Percentiles rank a stretch among this genome's conserved stretches.
These are phyloP conservation scores for Todus mexicanus DNA, from an alignment of 2,797 vertebrate genomes.

Conservation along the genomic window DNA sequence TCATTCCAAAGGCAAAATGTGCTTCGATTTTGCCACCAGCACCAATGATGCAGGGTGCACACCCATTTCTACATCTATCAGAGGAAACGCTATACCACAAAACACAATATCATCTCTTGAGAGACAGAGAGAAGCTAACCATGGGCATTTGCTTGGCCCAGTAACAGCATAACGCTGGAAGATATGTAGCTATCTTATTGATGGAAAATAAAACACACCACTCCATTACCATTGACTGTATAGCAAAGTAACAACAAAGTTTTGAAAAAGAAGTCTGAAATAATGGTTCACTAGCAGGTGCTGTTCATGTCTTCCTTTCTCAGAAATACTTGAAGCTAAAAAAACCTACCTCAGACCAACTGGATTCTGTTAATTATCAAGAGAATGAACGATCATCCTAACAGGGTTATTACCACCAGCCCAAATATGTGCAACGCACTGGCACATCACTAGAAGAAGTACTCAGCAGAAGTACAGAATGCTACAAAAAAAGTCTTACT, in stretches of 20 bases:
- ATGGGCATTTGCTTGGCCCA: neutral
- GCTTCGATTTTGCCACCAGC: neutral
- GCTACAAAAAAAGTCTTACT: neutral
- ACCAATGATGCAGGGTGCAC: neutral
- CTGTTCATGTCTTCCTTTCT: neutral
- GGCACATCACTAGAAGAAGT: too few relatives aligned
- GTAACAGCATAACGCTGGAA: neutral
- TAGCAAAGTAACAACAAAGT: neutral
- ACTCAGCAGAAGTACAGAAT: neutral
- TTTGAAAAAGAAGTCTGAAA: neutral
- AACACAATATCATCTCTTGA: neutral
- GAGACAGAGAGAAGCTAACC: neutral
- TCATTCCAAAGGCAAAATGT: neutral
- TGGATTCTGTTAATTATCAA: neutral
- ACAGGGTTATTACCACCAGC: neutral
- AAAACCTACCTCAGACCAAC: neutral
- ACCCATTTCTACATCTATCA: neutral
- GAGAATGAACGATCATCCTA: neutral
- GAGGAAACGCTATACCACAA: neutral
- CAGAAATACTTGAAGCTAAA: neutral
- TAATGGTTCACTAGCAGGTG: neutral
- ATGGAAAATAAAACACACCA: neutral
- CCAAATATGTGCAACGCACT: fast-evolving
- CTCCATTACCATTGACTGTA: neutral
- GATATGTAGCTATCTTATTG: fast-evolving